phyloP scores from a whole-genome alignment of 2,888 invertebrate species.

The Caenorhabditis japonica region DNA sequence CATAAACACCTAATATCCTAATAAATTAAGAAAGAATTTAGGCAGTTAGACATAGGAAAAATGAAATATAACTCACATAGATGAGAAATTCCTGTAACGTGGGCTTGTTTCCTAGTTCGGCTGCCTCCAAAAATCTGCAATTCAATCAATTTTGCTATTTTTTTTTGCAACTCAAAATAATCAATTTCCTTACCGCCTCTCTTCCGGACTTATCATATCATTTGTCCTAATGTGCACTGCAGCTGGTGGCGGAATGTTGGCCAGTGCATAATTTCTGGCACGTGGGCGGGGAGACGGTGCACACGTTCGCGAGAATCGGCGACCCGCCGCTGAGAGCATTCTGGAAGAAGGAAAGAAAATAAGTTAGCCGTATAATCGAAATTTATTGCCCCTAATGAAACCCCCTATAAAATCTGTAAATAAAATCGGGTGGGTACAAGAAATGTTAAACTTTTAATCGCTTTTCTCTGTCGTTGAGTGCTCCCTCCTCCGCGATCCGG shows the following conservation, averaged over 20 bases:
- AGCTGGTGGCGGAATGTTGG: conserved; percentile 60
- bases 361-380: conserved; percentile 12
- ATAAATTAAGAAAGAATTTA: conserved; percentile 1
- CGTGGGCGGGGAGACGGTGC: conserved; percentile 64
- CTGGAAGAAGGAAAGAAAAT: conserved; percentile 25
- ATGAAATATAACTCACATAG: conserved; percentile 45
- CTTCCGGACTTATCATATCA: conserved; percentile 66
- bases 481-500: no score
- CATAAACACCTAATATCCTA: conserved; percentile 8
- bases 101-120: conserved; percentile 80
- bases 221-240: conserved; percentile 66
- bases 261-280: conserved; percentile 57
- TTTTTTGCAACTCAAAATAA: conserved; percentile 1
- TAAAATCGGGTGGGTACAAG: conserved; percentile 5
- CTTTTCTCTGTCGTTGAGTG: no score
- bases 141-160: not conserved
- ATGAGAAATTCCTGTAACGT: conserved; percentile 77
- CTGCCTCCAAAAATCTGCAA: conserved; percentile 80
- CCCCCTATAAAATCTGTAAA: conserved; percentile 14
- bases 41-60: not conserved
- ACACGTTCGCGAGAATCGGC: conserved; percentile 57
- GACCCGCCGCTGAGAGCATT: conserved; percentile 64
- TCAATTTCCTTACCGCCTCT: conserved; percentile 54
- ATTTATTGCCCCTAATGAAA: conserved; percentile 4
- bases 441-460: no score